Conservation (phyloP, 35 echinoderm and acorn worm species). For the Apostichopus parvimensis region DNA sequence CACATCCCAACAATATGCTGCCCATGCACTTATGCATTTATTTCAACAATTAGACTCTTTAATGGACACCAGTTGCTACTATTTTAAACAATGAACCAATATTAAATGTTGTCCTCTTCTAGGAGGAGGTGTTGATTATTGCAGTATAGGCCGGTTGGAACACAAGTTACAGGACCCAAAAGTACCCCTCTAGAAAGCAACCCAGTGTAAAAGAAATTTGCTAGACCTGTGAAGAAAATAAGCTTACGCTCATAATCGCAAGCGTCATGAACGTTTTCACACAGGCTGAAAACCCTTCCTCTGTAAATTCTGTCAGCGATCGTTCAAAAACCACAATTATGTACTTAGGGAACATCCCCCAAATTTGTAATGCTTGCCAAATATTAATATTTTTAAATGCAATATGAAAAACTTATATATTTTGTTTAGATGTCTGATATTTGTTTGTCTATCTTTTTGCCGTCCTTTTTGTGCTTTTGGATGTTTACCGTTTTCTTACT, state of each 20-base stretch:
- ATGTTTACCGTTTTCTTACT: too few species aligned
- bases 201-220: not conserved
- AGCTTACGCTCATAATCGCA: not conserved
- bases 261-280: constrained; percentile 8
- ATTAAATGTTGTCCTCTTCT: not conserved
- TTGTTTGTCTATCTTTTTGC: too few species aligned
- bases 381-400: too few species aligned
- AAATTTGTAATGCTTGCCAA: too few species aligned
- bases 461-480: too few species aligned
- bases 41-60: too few species aligned
- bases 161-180: not conserved
- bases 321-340: not conserved
- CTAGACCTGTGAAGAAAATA: not conserved
- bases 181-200: not conserved
- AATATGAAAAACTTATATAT: too few species aligned
- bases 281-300: not conserved
- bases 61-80: too few species aligned
- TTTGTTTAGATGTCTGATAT: too few species aligned
- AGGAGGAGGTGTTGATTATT: not conserved
- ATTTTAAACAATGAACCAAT: not conserved
- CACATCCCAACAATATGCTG: too few species aligned
- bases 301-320: constrained; percentile 27
- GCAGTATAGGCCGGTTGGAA: not conserved
- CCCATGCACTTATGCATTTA: too few species aligned
- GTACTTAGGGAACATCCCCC: constrained; percentile 6